Percentiles rank a stretch among this genome's conserved stretches.
phyloP scores from a whole-genome alignment of 2,113 vertebrate genomes.

The Cromileptes altivelis region DNA sequence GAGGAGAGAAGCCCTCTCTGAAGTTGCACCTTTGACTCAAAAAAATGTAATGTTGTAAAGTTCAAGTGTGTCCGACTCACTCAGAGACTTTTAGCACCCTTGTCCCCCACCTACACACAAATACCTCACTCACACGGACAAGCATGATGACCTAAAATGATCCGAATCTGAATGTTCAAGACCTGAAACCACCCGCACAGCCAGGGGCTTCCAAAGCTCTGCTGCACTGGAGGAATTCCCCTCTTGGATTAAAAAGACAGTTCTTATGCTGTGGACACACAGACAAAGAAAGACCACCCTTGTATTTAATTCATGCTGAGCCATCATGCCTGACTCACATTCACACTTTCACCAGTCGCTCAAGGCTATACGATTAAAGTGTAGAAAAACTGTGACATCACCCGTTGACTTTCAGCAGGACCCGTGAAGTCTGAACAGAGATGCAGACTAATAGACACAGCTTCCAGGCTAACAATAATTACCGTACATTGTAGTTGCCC shows the following conservation, averaged over 20 bases:
- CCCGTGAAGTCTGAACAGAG: not conserved
- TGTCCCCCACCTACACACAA: slow-evolving; percentile 27
- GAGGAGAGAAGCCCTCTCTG: slow-evolving; percentile 24
- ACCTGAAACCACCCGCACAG: slow-evolving; percentile 31
- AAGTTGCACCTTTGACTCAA: slow-evolving; percentile 42
- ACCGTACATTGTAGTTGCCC: not conserved
- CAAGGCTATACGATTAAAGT: slow-evolving; percentile 4
- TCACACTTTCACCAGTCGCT: slow-evolving; percentile 33
- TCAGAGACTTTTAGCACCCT: not conserved
- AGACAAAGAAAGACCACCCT: slow-evolving; percentile 67
- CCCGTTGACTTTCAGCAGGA: slow-evolving; percentile 2
- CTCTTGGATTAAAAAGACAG: slow-evolving; percentile 57
- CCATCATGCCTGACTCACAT: slow-evolving; percentile 65
- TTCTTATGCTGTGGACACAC: slow-evolving; percentile 43
- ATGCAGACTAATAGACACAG: not conserved
- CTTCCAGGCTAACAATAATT: slow-evolving; percentile 3
- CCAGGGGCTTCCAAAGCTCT: slow-evolving; percentile 51
- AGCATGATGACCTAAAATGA: slow-evolving; percentile 26
- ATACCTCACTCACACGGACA: slow-evolving; percentile 14
- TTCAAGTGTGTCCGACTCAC: slow-evolving; percentile 14
- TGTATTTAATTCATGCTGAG: slow-evolving; percentile 53
- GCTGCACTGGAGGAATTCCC: slow-evolving; percentile 72
- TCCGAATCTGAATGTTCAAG: slow-evolving; percentile 33
- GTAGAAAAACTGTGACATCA: slow-evolving; percentile 46
- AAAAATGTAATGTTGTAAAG: slow-evolving; percentile 21